phyloP scores from a whole-genome alignment of 1,140 invertebrate species.

The Akabosia matsudoensis region DNA sequence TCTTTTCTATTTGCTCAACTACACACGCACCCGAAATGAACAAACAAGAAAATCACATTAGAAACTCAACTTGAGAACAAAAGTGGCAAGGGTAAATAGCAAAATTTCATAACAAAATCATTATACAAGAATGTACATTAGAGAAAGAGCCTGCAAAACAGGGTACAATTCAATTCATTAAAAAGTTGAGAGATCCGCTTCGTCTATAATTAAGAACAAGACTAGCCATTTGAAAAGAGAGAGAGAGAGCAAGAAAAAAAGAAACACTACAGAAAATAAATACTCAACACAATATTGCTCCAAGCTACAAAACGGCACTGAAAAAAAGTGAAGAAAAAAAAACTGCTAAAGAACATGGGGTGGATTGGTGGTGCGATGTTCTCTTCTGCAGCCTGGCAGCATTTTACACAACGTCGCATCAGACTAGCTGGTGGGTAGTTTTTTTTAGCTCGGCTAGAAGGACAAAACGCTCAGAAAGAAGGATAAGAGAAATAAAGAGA shows the following conservation, averaged over 20 bases:
- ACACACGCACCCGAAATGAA: too few relatives aligned
- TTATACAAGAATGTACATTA: too few relatives aligned
- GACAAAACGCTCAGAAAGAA: neutral
- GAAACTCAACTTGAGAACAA: too few relatives aligned
- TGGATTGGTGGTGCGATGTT: neutral
- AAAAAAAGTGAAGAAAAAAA: neutral
- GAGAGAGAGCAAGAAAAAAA: neutral
- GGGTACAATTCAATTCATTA: conserved; percentile 21
- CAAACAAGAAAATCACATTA: too few relatives aligned
- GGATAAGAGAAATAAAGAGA: neutral
- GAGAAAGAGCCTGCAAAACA: neutral
- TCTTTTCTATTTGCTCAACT: too few relatives aligned
- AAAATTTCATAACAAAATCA: too few relatives aligned
- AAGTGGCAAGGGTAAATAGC: too few relatives aligned
- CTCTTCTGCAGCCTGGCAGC: too few relatives aligned
- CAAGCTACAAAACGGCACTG: neutral
- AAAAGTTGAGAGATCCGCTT: conserved; percentile 23
- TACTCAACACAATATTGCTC: conserved; percentile 8
- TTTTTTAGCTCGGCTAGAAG: neutral
- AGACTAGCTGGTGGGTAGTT: too few relatives aligned
- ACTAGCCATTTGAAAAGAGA: conserved; percentile 12
- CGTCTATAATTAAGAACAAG: conserved; percentile 20
- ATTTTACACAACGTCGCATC: too few relatives aligned
- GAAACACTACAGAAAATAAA: neutral
- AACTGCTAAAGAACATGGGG: neutral